Evolutionary conservation across 2,113 vertebrate genomes (phyloP).

Genomic region (Ameiurus melas): DNA sequence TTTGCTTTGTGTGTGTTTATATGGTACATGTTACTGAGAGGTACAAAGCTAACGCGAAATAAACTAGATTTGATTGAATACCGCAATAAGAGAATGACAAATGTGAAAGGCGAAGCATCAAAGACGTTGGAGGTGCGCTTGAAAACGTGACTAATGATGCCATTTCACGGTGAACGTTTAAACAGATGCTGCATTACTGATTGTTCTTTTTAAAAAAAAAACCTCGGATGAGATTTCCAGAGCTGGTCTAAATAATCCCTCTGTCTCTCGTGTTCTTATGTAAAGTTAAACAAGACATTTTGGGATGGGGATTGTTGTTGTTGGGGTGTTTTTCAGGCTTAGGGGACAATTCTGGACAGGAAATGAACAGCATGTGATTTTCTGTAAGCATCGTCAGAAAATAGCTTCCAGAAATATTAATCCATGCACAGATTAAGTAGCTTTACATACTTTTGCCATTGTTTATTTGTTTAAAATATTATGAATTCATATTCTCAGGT

Average conservation of each 20-base stretch:
- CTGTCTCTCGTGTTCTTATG: background rate
- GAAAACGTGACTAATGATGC: background rate
- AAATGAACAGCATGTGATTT: background rate
- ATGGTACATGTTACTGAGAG: background rate
- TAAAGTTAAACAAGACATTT: background rate
- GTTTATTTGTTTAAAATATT: too few relatives aligned
- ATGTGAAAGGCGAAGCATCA: background rate
- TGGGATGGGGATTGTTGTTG: background rate
- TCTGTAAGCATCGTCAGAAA: background rate
- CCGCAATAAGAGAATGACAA: background rate
- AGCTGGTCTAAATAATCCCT: background rate
- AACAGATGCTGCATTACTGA: constrained; percentile 28
- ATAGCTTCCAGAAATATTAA: background rate
- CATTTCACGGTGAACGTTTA: background rate
- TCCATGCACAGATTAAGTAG: background rate
- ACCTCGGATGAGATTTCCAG: constrained; percentile 14
- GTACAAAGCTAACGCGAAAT: background rate
- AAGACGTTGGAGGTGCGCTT: background rate
- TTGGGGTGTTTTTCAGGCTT: background rate
- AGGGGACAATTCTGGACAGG: background rate
- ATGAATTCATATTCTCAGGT: background rate
- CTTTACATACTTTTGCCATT: too few relatives aligned
- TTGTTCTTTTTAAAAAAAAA: constrained; percentile 19
- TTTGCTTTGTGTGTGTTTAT: background rate
- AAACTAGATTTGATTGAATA: background rate